Percentiles rank a stretch among this genome's conserved stretches.
phyloP scores from a whole-genome alignment of 2,797 vertebrate genomes.

The Acipenser ruthenus region DNA sequence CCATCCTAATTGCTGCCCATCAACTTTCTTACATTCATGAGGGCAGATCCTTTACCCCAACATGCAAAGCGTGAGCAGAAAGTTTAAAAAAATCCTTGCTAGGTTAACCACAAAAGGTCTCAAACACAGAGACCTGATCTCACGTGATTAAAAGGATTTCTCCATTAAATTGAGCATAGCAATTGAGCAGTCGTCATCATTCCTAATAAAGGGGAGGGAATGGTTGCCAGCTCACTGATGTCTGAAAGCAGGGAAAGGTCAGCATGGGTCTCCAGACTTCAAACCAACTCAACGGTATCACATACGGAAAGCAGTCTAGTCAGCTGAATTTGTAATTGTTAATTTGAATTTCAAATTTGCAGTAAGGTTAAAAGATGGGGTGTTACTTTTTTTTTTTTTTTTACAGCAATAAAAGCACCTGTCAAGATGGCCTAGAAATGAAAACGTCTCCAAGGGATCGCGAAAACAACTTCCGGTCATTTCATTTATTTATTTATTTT shows the following conservation, averaged over 20 bases:
- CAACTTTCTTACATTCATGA: no score
- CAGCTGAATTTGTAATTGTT: slow-evolving; percentile 20
- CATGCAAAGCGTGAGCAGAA: no score
- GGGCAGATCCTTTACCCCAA: no score
- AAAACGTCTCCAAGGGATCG: no score
- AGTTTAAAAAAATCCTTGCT: background rate
- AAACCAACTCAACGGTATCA: slow-evolving; percentile 15
- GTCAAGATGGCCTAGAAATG: no score
- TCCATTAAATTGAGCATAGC: slow-evolving; percentile 10
- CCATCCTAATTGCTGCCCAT: no score
- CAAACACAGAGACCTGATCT: background rate
- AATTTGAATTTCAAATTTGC: slow-evolving; percentile 26
- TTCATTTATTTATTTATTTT: no score
- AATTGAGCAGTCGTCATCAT: background rate
- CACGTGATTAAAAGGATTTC: background rate
- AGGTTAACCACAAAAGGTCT: background rate
- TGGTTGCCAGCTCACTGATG: background rate
- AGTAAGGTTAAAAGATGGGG: slow-evolving; percentile 8
- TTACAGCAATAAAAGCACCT: no score
- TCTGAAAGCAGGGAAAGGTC: slow-evolving; percentile 9
- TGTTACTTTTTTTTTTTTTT: slow-evolving; percentile 10
- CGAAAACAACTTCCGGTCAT: no score
- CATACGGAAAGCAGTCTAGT: slow-evolving; percentile 14
- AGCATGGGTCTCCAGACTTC: slow-evolving; percentile 7
- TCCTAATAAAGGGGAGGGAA: slow-evolving; percentile 8